Evolutionary conservation across 1,140 invertebrate species (phyloP), one percentile per base, ranked within the genome.

Genomic region (Saccostrea glomerata): DNA sequence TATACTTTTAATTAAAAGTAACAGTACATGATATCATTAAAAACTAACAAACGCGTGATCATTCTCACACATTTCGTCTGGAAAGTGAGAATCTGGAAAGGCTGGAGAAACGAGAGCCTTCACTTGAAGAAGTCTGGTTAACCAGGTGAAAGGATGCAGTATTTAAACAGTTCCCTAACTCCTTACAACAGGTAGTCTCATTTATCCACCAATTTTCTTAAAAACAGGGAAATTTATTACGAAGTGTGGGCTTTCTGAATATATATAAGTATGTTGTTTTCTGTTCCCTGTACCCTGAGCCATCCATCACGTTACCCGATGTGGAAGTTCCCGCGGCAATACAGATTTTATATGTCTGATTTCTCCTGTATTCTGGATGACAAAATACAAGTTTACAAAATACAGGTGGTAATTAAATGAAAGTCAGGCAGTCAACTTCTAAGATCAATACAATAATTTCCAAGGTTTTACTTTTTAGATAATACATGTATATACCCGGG

Each of bases 81-180:
- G n/a, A 63, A 63, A 1, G 58, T 63, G 58, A 63, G 58, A 20
- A 20, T n/a, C 6, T 63, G 58, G 15, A 63, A n/a, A 17, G 58
- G 17, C 58, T 36, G 17, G 58, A 17, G 17, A 63, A n/a, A 63
- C 17, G 15, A 6, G 58, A 17, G 17, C 58, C 17, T 20, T 63
- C 58, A 47, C 47, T 47, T 47, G 17, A 63, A 60, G 58, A 60
- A 63, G 58, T 20, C 58, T 77, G 70, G 70, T 77, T 77, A 77
- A 77, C 70, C 70, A 77, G 13, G 11, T 15, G 4, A 6, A 36
- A 36, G 70, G 70, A 77, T 77, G 70, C 25, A 30, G 70, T 77
- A 77, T 77, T 77, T 77, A 77, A 40, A 77, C 70, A 77, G 25
- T 25, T 77, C 36, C 23, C 70, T 77, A 77, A 77, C 25, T 73